Conservation (phyloP, 2,888 invertebrate species). For the Polydrusus cervinus region DNA sequence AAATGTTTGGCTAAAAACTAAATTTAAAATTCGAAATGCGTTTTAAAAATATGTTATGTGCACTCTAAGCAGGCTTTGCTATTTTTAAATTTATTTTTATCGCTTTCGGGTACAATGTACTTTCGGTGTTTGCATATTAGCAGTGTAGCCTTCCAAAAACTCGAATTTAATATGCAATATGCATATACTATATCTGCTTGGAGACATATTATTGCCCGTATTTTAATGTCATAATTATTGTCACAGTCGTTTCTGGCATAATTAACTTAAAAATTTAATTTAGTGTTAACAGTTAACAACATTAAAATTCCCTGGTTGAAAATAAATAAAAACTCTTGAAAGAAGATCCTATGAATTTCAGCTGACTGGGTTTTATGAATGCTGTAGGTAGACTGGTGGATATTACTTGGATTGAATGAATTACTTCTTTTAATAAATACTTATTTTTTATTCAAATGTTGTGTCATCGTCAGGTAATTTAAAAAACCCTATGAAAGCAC, state of each 20-base stretch:
- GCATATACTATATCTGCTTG: slow-evolving; percentile 19
- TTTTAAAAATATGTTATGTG: slow-evolving; percentile 66
- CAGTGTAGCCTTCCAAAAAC: slow-evolving; percentile 51
- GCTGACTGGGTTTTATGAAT: too few species aligned
- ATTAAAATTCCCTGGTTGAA: too few species aligned
- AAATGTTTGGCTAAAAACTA: slow-evolving; percentile 65
- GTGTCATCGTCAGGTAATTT: too few species aligned
- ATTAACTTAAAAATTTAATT: neutral
- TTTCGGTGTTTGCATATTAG: slow-evolving; percentile 57
- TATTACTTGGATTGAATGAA: too few species aligned
- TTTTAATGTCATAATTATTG: slow-evolving; percentile 22
- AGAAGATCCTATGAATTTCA: too few species aligned
- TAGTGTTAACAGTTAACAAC: too few species aligned
- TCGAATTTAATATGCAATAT: slow-evolving; percentile 46
- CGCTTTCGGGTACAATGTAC: slow-evolving; percentile 61
- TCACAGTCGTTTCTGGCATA: neutral
- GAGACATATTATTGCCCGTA: slow-evolving; percentile 19
- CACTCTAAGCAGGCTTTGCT: slow-evolving; percentile 64
- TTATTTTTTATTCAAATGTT: too few species aligned
- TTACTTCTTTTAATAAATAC: too few species aligned
- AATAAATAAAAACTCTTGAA: too few species aligned
- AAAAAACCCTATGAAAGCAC: too few species aligned
- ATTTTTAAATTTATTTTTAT: slow-evolving; percentile 65
- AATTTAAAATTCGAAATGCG: slow-evolving; percentile 67
- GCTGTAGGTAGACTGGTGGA: too few species aligned